Conservation (phyloP, 2,797 vertebrate genomes). For the Pipistrellus kuhlii region DNA sequence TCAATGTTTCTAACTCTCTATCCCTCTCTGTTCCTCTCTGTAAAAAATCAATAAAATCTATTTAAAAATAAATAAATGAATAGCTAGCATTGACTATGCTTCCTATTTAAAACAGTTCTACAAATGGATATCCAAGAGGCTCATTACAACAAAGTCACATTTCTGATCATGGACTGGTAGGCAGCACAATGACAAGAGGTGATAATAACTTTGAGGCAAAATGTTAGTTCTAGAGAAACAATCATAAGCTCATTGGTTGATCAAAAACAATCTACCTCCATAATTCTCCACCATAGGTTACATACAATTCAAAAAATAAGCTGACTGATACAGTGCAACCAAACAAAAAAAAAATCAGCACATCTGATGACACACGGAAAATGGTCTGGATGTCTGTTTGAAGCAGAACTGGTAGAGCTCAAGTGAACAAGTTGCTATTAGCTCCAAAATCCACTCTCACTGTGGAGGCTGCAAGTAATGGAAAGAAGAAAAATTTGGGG, state of each 20-base stretch:
- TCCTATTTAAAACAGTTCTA: not conserved
- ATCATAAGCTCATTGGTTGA: not conserved
- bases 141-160: not conserved
- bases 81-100: not conserved
- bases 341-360: not conserved
- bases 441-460: not conserved
- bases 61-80: not conserved
- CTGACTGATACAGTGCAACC: not conserved
- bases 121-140: not conserved
- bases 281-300: not conserved
- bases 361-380: not conserved
- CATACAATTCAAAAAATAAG: not conserved
- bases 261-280: not conserved
- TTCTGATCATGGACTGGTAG: not conserved
- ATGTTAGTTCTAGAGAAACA: not conserved
- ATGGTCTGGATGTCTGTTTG: not conserved
- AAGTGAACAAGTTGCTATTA: not conserved
- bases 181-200: not conserved
- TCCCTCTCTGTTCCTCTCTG: too few relatives aligned
- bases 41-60: too few relatives aligned
- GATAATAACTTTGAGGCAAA: not conserved
- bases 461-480: not conserved
- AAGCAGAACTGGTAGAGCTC: not conserved
- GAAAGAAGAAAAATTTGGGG: not conserved
- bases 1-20: too few relatives aligned